Conservation (phyloP, 35 echinoderm and acorn worm species). For the Diadema setosum region DNA sequence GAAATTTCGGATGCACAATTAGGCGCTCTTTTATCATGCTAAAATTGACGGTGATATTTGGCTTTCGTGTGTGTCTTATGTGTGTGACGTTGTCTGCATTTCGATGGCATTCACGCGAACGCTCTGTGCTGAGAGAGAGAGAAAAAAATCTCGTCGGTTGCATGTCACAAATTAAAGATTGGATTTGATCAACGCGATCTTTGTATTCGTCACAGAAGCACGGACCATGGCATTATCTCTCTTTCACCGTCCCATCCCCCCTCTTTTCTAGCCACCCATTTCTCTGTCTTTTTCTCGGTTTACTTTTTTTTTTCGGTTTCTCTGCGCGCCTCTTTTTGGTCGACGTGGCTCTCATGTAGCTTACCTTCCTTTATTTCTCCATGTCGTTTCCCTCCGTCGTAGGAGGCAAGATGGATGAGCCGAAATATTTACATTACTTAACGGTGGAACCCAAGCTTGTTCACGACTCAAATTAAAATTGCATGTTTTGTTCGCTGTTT, state of each 20-base stretch:
- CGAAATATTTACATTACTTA: conserved; percentile 10
- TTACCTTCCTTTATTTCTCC: no score
- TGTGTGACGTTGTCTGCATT: not conserved
- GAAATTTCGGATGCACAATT: conserved; percentile 32
- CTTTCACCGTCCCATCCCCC: not conserved
- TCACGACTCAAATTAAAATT: conserved; percentile 9
- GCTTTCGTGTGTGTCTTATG: not conserved
- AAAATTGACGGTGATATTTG: conserved; percentile 33
- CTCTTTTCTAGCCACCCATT: not conserved
- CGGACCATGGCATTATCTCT: not conserved
- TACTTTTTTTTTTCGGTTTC: not conserved
- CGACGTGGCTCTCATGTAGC: no score
- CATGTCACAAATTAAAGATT: conserved; percentile 26
- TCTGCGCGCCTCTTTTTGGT: no score
- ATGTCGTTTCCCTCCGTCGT: not conserved
- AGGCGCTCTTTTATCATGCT: conserved; percentile 28
- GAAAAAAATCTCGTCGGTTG: not conserved
- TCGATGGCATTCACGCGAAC: not conserved
- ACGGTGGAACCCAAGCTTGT: not conserved
- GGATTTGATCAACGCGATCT: not conserved
- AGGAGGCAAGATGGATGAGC: not conserved
- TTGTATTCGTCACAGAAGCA: not conserved
- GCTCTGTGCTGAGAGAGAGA: no score
- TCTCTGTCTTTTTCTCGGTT: not conserved
- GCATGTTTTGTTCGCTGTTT: no score